Base-by-base conservation (phyloP, 1,140 invertebrate genomes). In the Drepana arcuata region DNA sequence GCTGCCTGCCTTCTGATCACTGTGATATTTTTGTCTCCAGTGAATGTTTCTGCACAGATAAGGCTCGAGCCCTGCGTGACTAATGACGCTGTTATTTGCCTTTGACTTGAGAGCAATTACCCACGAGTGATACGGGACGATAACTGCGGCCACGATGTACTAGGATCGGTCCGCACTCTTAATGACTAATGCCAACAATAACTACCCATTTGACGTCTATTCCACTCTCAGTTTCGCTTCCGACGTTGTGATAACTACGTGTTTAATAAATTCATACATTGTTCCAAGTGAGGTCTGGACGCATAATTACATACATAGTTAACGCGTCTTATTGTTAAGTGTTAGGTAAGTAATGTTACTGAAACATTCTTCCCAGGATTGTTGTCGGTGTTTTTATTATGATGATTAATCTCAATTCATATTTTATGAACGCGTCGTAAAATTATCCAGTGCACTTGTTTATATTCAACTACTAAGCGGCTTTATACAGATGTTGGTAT, bases 21-120 rank as follows among this genome's bases (percentile, higher is more conserved):
- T 13, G 34, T 25, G 37, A 36, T 52, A 44, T 48, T 51, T 44
- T 48, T 37, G 42, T 40, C 44, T 10, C 10, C 30, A 39, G 34
- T 41, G 38, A 44, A 41, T 50, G 43, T 58, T 52, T 50, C 30
- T 32, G 24, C 24, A 28, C 16, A 49, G 59, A 63, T 58, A 63
- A 59, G 48, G 29, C 16, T 32, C 28, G 41, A 33, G 42, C 48
- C 42, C 47, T 52, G 50, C 47, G 45, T 68, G 64, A 68, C 57
- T 64, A 64, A 68, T 57, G 57, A 50, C 45, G 26, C 43, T 42
- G 50, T 41, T 68, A 64, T 68, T 60, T 58, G 37, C 58, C 38
- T 53, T 51, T 58, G 44, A 53, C 55, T 51, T 48, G 50, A 44
- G 51, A 43, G 51, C 52, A 57, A 54, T 42, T 43, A 55, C 4